These are phyloP conservation scores for Colinus virginianus DNA, from an alignment of 2,113 vertebrate genomes.

Conservation along the genomic window DNA sequence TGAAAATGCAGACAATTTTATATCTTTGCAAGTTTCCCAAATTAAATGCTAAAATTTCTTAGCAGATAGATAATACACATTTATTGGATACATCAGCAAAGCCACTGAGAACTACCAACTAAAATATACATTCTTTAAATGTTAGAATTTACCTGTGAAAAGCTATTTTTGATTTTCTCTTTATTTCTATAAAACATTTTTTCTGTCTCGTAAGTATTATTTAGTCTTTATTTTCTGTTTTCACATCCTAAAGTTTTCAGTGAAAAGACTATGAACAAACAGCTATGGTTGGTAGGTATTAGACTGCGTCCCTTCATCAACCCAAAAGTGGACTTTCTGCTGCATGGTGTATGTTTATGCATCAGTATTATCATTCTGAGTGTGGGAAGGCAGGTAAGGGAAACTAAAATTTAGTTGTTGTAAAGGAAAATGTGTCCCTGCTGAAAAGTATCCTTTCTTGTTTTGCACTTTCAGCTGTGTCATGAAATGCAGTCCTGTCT, in stretches of 20 bases:
- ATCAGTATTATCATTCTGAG: background rate
- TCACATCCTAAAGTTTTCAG: background rate
- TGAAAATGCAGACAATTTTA: background rate
- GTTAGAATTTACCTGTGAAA: background rate
- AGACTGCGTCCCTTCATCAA: background rate
- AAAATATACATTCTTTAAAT: background rate
- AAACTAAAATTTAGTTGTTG: background rate
- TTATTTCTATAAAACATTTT: background rate
- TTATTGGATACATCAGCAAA: background rate
- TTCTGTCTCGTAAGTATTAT: background rate
- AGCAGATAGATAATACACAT: background rate
- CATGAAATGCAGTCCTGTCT: background rate
- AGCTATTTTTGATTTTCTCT: background rate
- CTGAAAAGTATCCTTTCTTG: background rate
- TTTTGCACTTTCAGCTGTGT: background rate
- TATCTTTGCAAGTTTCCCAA: conserved; percentile 2
- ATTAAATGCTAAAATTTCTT: background rate
- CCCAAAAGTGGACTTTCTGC: background rate
- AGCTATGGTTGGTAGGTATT: background rate
- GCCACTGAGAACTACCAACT: background rate
- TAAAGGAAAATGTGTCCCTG: background rate
- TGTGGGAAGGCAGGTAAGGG: background rate
- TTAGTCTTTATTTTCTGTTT: background rate
- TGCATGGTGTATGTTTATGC: background rate
- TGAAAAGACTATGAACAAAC: background rate